Base-by-base conservation (phyloP, 2,113 vertebrate species). In the Entosphenus tridentatus region DNA sequence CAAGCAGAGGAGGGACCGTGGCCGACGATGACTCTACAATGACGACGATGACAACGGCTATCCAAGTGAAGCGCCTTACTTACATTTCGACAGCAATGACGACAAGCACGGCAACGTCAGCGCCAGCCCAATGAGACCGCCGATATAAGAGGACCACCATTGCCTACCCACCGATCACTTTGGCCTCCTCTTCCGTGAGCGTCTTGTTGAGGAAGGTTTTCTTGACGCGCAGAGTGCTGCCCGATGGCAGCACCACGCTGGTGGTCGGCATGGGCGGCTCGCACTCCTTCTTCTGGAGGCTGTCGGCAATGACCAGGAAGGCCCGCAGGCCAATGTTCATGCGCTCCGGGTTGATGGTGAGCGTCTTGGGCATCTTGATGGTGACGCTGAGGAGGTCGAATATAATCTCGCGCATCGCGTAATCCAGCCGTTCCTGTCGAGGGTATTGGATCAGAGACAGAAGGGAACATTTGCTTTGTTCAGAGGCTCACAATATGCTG, bases 191-290 rank as follows among this genome's bases (percentile, higher is more conserved):
- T 75, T 98, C 93, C 7, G 93, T 98, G 1, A 98, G 84, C 1
- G 93, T 98, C 79, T 98, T 98, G 81, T 92, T 97, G 74, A 98
- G 80, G 71, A 96, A 98, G 0, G 92, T 98, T 78, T 96, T 98
- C 80, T 97, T 98, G 74, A 96, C 95, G 76, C 95, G 87, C 68
- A 98, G 74, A 1, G 93, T 97, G 80, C 96, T 98, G 76, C 93
- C 93, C 57, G 93, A 98, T 7, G 93, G 93, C 68, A 96, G 81
- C 56, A 91, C 90, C 54, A 92, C 92, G 71, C 90, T 89, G 1
- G 93, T 98, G 73, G 96, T 95, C 1, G 93, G 93, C 93, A 98
- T 98, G n/a, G 93, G 93, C 3, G 93, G 92, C 69, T 98, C 93
- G 2, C 93, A 91, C 8, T 96, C 93, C 75, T 97, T 98, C 75